Conservation (phyloP, 2,113 vertebrate species). For the Peromyscus californicus region DNA sequence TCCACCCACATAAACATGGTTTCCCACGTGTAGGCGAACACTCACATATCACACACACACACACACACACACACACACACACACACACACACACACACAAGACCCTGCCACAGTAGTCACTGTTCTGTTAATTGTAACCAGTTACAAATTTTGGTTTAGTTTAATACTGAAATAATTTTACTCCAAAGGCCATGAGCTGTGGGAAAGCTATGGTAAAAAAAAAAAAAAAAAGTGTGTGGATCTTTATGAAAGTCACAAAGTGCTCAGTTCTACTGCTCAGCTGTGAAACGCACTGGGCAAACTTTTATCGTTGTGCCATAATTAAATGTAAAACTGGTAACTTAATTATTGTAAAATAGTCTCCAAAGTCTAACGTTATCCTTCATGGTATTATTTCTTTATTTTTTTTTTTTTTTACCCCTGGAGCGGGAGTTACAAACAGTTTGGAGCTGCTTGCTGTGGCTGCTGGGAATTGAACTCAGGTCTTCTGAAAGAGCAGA, state of each 20-base stretch:
- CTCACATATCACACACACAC: too few species aligned
- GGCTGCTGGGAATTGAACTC: not conserved
- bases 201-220: slow-evolving; percentile 64
- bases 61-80: not conserved
- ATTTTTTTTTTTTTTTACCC: not conserved
- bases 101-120: not conserved
- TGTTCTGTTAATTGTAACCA: slow-evolving; percentile 58
- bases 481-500: not conserved
- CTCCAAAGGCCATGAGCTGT: slow-evolving; percentile 61
- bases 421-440: not conserved
- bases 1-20: not conserved
- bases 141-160: slow-evolving; percentile 66
- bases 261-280: slow-evolving; percentile 30
- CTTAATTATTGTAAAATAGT: slow-evolving; percentile 59
- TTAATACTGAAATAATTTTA: slow-evolving; percentile 35
- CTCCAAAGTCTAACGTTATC: slow-evolving; percentile 15
- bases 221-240: slow-evolving; percentile 70
- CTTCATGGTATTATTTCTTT: slow-evolving; percentile 59
- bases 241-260: slow-evolving; percentile 64
- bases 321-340: slow-evolving; percentile 74
- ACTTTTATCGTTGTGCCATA: slow-evolving; percentile 44
- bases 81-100: not conserved
- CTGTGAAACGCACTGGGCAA: slow-evolving; percentile 27
- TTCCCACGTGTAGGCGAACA: not conserved
- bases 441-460: not conserved